A percentile compares a stretch with the other conserved stretches of the same genome.
Conservation (phyloP, 2,797 vertebrate species). For the Gymnodraco acuticeps region DNA sequence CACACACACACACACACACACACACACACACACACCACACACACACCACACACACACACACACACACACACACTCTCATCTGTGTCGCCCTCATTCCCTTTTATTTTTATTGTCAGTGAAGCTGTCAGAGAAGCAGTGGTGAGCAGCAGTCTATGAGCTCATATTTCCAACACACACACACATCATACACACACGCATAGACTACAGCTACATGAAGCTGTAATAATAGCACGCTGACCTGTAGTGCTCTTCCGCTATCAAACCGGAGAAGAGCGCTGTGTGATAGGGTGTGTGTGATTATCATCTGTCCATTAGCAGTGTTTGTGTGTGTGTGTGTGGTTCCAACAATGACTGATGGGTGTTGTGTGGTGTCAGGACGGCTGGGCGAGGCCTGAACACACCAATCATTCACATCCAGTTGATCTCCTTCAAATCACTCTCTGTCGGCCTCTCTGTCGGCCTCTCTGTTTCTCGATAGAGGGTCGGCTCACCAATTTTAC, state of each 20-base stretch:
- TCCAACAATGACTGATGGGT: conserved; percentile 62
- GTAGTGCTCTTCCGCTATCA: conserved; percentile 39
- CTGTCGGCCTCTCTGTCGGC: not conserved
- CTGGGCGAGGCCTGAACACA: conserved; percentile 64
- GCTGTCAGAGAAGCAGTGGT: conserved; percentile 53
- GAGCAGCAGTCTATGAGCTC: conserved; percentile 48
- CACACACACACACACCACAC: conserved; percentile 1
- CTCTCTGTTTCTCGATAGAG: conserved; percentile 3
- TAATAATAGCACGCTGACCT: conserved; percentile 69
- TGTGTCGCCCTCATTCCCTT: conserved; percentile 31
- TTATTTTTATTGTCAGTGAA: conserved; percentile 54
- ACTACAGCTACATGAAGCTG: conserved; percentile 46
- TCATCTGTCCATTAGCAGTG: conserved; percentile 45
- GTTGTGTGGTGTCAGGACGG: conserved; percentile 50
- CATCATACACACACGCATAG: conserved; percentile 7
- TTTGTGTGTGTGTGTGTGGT: conserved; percentile 30
- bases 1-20: not conserved
- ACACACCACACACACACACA: not conserved
- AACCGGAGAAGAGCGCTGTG: conserved; percentile 53
- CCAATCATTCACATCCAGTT: conserved; percentile 66
- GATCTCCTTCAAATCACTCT: conserved; percentile 54
- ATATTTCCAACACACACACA: conserved; percentile 32
- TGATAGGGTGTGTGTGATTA: conserved; percentile 44
- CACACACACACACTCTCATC: conserved; percentile 16
- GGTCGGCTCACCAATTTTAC: conserved; percentile 15